Conservation (phyloP, 2,888 invertebrate genomes). For the Polietes domitor region DNA sequence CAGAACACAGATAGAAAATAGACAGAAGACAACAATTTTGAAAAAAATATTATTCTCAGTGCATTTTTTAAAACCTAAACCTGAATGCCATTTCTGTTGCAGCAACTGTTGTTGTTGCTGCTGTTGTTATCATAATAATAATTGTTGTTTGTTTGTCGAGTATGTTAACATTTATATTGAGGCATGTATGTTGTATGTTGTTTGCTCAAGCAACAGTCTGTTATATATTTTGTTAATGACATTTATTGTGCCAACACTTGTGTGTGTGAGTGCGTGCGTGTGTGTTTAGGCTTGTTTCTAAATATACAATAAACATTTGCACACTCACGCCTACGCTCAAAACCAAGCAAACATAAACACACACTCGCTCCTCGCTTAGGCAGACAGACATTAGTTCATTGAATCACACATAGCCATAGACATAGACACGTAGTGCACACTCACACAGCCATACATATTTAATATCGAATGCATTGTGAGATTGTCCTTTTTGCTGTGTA, state of each 20-base stretch:
- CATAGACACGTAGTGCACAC: no score
- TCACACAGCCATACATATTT: background rate
- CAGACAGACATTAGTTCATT: background rate
- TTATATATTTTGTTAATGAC: constrained; percentile 49
- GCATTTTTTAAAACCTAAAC: no score
- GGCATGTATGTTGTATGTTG: constrained; percentile 33
- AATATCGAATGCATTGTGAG: background rate
- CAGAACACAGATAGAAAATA: no score
- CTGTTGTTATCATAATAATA: constrained; percentile 6
- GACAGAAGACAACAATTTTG: no score
- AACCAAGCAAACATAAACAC: background rate
- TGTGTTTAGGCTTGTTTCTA: constrained; percentile 32
- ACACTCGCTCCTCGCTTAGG: no score
- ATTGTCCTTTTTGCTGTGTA: background rate
- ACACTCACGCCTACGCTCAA: background rate
- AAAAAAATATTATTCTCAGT: no score
- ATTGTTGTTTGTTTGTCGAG: background rate
- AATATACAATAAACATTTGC: constrained; percentile 33
- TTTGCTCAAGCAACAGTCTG: constrained; percentile 40
- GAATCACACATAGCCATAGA: no score
- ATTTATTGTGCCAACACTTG: constrained; percentile 51
- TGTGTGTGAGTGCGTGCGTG: background rate
- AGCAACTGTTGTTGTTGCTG: background rate
- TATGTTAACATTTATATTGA: constrained; percentile 44
- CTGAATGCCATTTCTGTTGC: no score